Conservation (phyloP, 2,797 vertebrate species). For the Rhabdophis nuchalis region DNA sequence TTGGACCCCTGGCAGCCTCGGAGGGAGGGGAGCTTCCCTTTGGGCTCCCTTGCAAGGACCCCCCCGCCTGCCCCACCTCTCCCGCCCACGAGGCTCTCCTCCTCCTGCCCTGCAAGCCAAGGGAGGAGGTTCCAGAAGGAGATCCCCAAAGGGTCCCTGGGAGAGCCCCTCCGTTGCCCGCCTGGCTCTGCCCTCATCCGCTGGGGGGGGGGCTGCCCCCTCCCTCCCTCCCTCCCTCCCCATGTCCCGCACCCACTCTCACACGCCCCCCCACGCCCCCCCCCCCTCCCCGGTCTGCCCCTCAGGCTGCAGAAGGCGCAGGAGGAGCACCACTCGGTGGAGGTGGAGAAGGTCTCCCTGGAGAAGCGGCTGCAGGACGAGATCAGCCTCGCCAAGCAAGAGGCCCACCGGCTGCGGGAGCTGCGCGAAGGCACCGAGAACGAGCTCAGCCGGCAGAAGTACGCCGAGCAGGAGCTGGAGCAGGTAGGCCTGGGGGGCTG, state of each 20-base stretch:
- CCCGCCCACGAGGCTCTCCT: accelerated
- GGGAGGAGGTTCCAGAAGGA: no score
- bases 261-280: no score
- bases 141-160: no score
- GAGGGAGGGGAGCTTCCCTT: no score
- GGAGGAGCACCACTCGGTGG: slow-evolving; percentile 93
- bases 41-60: no score
- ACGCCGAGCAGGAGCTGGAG: slow-evolving; percentile 92
- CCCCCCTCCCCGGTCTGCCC: background rate
- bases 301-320: slow-evolving; percentile 93
- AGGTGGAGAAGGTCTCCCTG: slow-evolving; percentile 96
- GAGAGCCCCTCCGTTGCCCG: no score
- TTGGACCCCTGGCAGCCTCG: no score
- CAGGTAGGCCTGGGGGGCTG: slow-evolving; percentile 73
- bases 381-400: slow-evolving; percentile 94
- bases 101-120: background rate
- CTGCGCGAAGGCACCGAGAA: slow-evolving; percentile 94
- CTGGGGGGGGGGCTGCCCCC: accelerated
- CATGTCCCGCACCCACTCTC: background rate
- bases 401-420: slow-evolving; percentile 88
- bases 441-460: slow-evolving; percentile 93
- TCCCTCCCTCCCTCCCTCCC: background rate
- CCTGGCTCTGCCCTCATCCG: background rate
- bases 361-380: slow-evolving; percentile 97
- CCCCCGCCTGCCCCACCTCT: background rate